Conservation (phyloP, 2,113 vertebrate species). For the Dryoscopus gambensis region DNA sequence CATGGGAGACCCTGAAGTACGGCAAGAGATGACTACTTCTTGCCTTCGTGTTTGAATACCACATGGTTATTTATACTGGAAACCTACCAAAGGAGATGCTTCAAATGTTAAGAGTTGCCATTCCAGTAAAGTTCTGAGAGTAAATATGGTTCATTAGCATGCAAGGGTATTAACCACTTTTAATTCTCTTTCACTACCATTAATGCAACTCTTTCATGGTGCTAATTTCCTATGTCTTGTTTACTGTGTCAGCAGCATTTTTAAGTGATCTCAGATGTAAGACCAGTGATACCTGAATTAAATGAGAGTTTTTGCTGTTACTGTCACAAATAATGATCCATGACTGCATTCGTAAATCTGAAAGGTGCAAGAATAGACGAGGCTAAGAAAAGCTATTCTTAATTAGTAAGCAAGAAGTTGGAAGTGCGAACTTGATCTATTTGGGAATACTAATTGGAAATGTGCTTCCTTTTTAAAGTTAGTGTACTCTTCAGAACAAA, state of each 20-base stretch:
- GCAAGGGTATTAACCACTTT: background rate
- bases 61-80: background rate
- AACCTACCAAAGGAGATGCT: background rate
- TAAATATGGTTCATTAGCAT: background rate
- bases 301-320: background rate
- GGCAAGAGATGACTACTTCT: background rate
- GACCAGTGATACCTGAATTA: background rate
- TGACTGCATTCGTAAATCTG: background rate
- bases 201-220: background rate
- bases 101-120: background rate
- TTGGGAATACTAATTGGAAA: background rate
- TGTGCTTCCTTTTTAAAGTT: background rate
- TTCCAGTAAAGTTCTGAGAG: background rate
- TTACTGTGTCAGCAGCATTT: background rate
- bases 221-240: background rate
- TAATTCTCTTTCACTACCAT: background rate
- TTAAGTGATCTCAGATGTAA: background rate
- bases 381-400: background rate
- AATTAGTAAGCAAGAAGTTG: background rate
- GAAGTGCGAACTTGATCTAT: background rate
- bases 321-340: background rate
- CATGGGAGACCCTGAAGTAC: background rate
- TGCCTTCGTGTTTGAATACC: background rate
- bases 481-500: background rate
- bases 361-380: background rate